phyloP scores from a whole-genome alignment of 1,140 invertebrate genomes.

The Caenorhabditis remanei region DNA sequence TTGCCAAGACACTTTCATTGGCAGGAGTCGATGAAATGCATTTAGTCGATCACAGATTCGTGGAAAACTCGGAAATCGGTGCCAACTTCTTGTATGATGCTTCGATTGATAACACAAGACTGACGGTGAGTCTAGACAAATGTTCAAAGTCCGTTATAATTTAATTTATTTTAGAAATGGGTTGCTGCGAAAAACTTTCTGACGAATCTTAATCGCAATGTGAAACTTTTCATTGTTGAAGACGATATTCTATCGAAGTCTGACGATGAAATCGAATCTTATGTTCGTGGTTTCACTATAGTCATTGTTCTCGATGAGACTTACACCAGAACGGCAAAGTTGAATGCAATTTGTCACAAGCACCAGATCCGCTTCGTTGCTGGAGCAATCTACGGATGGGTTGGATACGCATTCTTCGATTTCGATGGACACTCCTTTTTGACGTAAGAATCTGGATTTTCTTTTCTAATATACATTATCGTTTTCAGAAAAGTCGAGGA shows the following conservation, averaged over 20 bases:
- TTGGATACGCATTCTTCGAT: constrained; percentile 92
- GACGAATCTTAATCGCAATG: background rate
- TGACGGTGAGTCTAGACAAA: background rate
- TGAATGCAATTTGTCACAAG: constrained; percentile 87
- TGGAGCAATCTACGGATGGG: constrained; percentile 92
- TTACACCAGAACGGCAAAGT: constrained; percentile 83
- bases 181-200: background rate
- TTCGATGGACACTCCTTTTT: constrained; percentile 88
- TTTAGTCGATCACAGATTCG: constrained; percentile 52
- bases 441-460: constrained; percentile 82
- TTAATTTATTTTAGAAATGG: constrained; percentile 3
- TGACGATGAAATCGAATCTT: background rate
- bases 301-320: constrained; percentile 86
- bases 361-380: constrained; percentile 82
- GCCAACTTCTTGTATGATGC: constrained; percentile 83
- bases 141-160: background rate
- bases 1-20: constrained; percentile 89
- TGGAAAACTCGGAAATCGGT: constrained; percentile 82
- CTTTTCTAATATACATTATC: background rate
- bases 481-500: constrained; percentile 70
- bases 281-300: constrained; percentile 84
- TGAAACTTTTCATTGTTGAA: constrained; percentile 19
- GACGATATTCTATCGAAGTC: background rate
- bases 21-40: constrained; percentile 23
- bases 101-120: constrained; percentile 66